phyloP scores from a whole-genome alignment of 2,113 vertebrate genomes.

The Alexandromys fortis region DNA sequence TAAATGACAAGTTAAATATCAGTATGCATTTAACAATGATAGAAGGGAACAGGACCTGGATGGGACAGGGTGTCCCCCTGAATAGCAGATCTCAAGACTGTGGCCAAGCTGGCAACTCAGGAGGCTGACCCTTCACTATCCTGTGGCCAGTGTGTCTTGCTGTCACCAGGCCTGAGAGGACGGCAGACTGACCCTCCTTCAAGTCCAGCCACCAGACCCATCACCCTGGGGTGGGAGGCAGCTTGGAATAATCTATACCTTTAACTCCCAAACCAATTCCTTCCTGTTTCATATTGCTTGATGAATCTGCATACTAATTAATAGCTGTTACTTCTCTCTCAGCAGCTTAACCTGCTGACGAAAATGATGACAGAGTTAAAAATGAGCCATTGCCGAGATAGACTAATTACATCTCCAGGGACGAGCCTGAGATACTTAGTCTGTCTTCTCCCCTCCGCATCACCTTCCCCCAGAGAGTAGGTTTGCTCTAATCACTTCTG shows the following conservation, averaged over 20 bases:
- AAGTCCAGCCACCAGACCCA: background rate
- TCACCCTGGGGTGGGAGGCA: background rate
- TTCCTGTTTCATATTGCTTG: background rate
- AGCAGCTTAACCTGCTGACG: constrained; percentile 14
- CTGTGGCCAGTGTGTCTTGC: background rate
- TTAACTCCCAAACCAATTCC: background rate
- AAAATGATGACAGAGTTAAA: constrained; percentile 35
- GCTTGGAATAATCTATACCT: background rate
- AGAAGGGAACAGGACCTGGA: background rate
- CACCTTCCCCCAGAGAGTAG: background rate
- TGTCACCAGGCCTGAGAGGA: background rate
- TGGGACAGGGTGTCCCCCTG: background rate
- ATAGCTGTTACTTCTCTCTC: background rate
- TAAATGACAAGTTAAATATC: background rate
- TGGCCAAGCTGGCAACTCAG: background rate
- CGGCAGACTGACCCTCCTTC: background rate
- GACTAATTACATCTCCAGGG: constrained; percentile 47
- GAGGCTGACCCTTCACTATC: background rate
- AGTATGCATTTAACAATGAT: background rate
- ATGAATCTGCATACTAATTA: constrained; percentile 41
- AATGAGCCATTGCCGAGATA: constrained; percentile 11
- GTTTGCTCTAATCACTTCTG: constrained; percentile 40
- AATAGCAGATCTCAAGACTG: background rate
- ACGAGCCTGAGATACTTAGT: background rate
- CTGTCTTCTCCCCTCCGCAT: background rate